These are phyloP conservation scores for Bedellia somnulentella DNA, from an alignment of 2,888 invertebrate genomes.

Conservation along the genomic window DNA sequence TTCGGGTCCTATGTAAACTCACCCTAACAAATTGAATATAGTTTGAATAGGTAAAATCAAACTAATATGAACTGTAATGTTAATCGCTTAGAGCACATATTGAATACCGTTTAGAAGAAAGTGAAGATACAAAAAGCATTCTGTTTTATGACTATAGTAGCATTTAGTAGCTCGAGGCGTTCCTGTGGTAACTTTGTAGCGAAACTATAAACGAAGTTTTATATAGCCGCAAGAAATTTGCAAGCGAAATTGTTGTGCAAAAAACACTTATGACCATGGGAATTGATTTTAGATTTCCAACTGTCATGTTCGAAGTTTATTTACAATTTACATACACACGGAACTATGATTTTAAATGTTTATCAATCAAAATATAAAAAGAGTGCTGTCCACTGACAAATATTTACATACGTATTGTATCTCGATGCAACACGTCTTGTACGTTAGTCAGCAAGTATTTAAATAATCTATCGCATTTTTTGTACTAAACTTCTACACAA, in stretches of 20 bases:
- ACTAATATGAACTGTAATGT: no score
- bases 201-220: constrained; percentile 29
- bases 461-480: not conserved
- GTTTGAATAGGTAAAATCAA: constrained; percentile 11
- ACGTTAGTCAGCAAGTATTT: constrained; percentile 15
- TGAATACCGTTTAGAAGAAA: constrained; percentile 10
- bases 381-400: constrained; percentile 19
- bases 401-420: constrained; percentile 18
- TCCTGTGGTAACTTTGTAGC: constrained; percentile 41
- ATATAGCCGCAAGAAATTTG: constrained; percentile 26
- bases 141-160: constrained; percentile 48
- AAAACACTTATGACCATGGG: constrained; percentile 3
- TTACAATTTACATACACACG: no score
- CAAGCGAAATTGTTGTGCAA: constrained; percentile 20
- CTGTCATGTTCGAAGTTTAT: constrained; percentile 23
- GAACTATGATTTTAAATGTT: no score
- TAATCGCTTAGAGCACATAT: constrained; percentile 10
- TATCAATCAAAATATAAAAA: no score
- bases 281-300: constrained; percentile 27
- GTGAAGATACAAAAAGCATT: constrained; percentile 38
- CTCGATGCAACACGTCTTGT: constrained; percentile 17
- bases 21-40: constrained; percentile 41
- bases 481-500: constrained; percentile 3
- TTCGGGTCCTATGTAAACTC: constrained; percentile 55
- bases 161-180: constrained; percentile 48